A percentile compares a stretch with the other conserved stretches of the same genome.
These are phyloP conservation scores for Nymphicus hollandicus DNA, from an alignment of 2,113 vertebrate genomes.

Conservation along the genomic window DNA sequence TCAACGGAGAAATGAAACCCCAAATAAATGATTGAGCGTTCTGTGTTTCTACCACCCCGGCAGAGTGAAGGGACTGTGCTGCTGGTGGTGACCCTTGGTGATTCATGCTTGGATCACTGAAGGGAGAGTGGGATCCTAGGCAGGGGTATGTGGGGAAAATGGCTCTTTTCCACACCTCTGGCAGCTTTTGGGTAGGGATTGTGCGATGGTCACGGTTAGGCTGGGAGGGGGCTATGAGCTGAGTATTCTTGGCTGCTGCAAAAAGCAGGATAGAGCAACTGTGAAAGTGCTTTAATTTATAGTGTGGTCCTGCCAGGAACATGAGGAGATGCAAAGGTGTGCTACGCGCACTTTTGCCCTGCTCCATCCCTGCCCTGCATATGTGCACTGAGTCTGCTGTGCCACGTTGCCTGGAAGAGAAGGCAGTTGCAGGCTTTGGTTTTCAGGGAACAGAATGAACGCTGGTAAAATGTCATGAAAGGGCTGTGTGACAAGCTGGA, in stretches of 20 bases:
- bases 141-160: neutral
- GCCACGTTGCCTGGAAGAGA: neutral
- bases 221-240: neutral
- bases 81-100: neutral
- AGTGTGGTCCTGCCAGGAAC: neutral
- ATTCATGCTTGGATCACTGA: fast-evolving
- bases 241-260: neutral
- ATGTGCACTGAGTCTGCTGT: neutral
- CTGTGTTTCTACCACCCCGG: neutral
- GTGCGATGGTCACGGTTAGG: fast-evolving
- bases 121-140: neutral
- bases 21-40: fast-evolving
- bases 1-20: neutral
- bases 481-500: neutral
- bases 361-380: neutral
- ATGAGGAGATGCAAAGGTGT: neutral
- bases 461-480: neutral
- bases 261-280: neutral
- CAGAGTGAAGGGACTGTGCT: neutral
- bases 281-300: neutral
- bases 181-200: neutral
- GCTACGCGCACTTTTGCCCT: neutral
- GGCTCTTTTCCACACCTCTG: neutral
- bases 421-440: neutral
- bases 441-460: neutral